Evolutionary conservation across 2,888 invertebrate genomes (phyloP).

Genomic region (Julus scanicus): DNA sequence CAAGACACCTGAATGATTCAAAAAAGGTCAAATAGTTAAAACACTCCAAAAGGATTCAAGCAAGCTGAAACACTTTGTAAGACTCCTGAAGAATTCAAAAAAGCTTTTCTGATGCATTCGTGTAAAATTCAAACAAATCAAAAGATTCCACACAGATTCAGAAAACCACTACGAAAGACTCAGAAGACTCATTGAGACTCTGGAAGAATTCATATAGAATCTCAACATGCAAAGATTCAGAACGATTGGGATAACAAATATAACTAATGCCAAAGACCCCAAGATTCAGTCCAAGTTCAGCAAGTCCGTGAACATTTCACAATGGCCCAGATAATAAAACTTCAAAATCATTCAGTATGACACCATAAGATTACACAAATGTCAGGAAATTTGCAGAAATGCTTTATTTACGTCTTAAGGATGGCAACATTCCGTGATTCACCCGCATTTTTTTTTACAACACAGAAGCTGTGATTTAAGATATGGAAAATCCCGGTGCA

Average conservation of each 20-base stretch:
- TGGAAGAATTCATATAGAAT: no score
- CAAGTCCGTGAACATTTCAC: background rate
- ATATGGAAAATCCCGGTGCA: background rate
- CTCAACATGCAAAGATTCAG: no score
- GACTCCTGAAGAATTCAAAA: no score
- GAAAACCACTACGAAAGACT: background rate
- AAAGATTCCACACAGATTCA: background rate
- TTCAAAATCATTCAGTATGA: background rate
- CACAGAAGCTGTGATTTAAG: background rate
- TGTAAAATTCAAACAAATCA: background rate
- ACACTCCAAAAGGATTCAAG: no score
- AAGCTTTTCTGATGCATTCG: no score
- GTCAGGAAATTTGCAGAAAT: background rate
- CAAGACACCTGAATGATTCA: no score
- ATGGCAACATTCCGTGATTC: background rate
- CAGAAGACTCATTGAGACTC: no score
- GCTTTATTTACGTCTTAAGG: background rate
- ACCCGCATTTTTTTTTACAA: background rate
- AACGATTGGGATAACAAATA: no score
- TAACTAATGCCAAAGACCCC: no score
- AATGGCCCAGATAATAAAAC: background rate
- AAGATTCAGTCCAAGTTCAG: background rate
- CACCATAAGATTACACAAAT: no score
- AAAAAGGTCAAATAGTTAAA: no score
- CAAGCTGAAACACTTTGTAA: no score